A percentile compares a stretch with the other conserved stretches of the same genome.
Conservation (phyloP, 2,888 invertebrate species). For the Andrena chrysosceles region DNA sequence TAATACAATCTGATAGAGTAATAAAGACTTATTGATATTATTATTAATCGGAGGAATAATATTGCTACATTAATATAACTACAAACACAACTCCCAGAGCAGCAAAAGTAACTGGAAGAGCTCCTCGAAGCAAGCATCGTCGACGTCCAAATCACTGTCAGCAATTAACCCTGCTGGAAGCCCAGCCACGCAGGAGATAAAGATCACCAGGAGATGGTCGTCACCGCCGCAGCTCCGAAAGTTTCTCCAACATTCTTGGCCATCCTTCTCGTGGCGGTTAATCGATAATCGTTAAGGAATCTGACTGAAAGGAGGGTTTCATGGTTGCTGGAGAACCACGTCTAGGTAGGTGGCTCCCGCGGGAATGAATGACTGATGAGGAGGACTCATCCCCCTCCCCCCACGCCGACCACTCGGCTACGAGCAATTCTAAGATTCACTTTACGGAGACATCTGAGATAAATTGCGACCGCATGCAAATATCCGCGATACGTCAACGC, state of each 20-base stretch:
- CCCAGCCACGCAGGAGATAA: neutral
- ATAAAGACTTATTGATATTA: too few species aligned
- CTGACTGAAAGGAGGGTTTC: conserved; percentile 23
- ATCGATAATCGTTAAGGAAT: conserved; percentile 70
- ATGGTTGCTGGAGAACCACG: conserved; percentile 37
- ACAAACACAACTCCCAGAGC: neutral
- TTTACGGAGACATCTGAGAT: conserved; percentile 72
- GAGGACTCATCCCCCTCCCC: conserved; percentile 28
- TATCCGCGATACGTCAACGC: conserved; percentile 72
- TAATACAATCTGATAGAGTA: too few species aligned
- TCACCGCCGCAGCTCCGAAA: conserved; percentile 19
- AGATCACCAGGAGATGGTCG: conserved; percentile 24
- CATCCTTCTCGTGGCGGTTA: conserved; percentile 43
- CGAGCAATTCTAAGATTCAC: conserved; percentile 75
- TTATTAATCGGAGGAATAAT: too few species aligned
- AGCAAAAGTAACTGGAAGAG: neutral
- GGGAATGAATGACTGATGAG: conserved; percentile 77
- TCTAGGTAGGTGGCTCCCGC: conserved; percentile 60
- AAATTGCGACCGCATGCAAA: conserved; percentile 77
- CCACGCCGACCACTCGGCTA: conserved; percentile 13
- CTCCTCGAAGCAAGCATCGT: neutral
- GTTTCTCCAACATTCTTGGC: conserved; percentile 16
- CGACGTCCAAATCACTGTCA: conserved; percentile 38
- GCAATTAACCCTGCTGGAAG: conserved; percentile 33
- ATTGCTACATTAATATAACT: too few species aligned